Percentiles rank a stretch among this genome's conserved stretches.
phyloP scores from a whole-genome alignment of 2,113 vertebrate species.

The Pogona vitticeps region DNA sequence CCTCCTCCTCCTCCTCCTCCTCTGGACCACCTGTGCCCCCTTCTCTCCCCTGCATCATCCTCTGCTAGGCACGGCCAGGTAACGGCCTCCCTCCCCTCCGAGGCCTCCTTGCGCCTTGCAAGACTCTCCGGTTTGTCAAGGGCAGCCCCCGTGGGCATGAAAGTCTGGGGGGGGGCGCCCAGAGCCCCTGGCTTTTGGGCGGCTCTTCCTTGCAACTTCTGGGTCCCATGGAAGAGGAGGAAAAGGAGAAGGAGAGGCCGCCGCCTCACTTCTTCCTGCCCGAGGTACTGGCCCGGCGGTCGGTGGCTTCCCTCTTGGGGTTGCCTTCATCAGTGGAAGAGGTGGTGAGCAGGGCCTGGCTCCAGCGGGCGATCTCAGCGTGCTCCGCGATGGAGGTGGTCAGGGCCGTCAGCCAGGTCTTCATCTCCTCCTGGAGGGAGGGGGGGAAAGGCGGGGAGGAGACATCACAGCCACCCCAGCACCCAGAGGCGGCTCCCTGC shows the following conservation, averaged over 20 bases:
- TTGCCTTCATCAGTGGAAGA: conserved; percentile 93
- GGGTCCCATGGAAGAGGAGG: neutral
- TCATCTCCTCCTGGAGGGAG: conserved; percentile 86
- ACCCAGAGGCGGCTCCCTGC: neutral
- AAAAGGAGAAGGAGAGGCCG: neutral
- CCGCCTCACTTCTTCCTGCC: conserved; percentile 82
- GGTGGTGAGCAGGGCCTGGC: conserved; percentile 88
- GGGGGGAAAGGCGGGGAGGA: neutral
- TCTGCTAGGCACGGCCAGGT: neutral
- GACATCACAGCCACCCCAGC: neutral
- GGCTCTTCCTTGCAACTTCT: neutral
- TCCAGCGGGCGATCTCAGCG: conserved; percentile 86
- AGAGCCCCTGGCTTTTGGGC: neutral
- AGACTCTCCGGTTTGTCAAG: neutral
- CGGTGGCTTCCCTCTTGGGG: conserved; percentile 80
- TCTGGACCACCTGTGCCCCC: too few relatives aligned
- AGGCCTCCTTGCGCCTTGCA: neutral
- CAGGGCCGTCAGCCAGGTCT: conserved; percentile 84
- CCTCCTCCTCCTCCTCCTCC: neutral
- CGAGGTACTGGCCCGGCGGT: conserved; percentile 81
- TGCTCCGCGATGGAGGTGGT: conserved; percentile 82
- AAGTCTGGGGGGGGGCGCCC: neutral
- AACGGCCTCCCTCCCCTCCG: too few relatives aligned
- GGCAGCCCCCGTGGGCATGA: neutral
- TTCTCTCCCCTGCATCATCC: neutral